Percentiles rank a stretch among this genome's conserved stretches.
These are phyloP conservation scores for Eupithecia inturbata DNA, from an alignment of 2,888 invertebrate genomes.

Conservation along the genomic window DNA sequence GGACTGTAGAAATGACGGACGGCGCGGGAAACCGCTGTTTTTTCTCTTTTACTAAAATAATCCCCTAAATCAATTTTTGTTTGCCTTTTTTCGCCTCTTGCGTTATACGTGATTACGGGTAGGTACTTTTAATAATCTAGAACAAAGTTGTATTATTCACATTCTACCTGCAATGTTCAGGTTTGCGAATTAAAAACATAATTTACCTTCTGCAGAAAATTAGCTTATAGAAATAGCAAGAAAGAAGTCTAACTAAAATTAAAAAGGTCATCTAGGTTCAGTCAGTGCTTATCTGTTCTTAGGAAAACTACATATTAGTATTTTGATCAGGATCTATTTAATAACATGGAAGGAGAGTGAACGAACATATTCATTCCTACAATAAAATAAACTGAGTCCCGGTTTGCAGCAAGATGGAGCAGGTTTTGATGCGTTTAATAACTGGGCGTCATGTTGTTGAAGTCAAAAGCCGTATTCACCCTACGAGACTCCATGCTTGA, in stretches of 20 bases:
- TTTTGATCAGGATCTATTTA: neutral
- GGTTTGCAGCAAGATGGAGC: neutral
- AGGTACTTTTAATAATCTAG: neutral
- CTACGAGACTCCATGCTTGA: no score
- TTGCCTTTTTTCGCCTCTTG: conserved; percentile 39
- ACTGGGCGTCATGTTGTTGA: neutral
- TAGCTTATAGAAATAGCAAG: neutral
- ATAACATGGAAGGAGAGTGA: neutral
- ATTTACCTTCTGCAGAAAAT: neutral
- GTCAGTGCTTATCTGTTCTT: neutral
- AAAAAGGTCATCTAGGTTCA: neutral
- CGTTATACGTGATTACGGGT: conserved; percentile 40
- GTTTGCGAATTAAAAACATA: neutral
- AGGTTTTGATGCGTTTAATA: neutral
- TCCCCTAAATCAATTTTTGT: conserved; percentile 53
- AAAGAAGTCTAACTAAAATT: neutral
- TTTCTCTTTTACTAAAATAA: conserved; percentile 56
- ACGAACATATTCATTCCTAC: no score
- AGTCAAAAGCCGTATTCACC: neutral
- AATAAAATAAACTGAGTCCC: no score
- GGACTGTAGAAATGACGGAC: conserved; percentile 82
- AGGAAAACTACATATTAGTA: neutral
- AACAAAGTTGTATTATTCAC: neutral
- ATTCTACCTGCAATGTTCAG: neutral
- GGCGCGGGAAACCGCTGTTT: conserved; percentile 68